Evolutionary conservation across 2,113 vertebrate genomes (phyloP).

Genomic region (Menura novaehollandiae): DNA sequence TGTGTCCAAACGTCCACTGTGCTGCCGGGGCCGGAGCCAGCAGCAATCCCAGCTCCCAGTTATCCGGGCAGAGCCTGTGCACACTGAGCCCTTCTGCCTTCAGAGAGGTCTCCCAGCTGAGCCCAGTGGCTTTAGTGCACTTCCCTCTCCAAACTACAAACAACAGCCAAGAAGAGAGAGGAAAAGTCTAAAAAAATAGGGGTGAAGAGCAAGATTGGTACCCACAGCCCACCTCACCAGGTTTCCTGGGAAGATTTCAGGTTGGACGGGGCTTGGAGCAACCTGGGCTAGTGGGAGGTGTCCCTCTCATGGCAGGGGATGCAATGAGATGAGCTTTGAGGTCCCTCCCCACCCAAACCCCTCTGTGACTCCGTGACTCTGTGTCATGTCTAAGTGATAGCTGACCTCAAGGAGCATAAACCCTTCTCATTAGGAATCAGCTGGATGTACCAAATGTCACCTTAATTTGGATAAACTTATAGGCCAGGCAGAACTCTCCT

Average conservation of each 20-base stretch:
- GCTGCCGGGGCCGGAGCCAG: accelerated
- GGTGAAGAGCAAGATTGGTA: background rate
- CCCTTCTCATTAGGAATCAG: background rate
- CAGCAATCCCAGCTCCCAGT: accelerated
- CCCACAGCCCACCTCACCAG: background rate
- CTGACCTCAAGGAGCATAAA: background rate
- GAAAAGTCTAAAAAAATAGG: background rate
- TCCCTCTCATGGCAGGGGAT: background rate
- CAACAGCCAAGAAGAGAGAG: background rate
- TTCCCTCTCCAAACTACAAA: background rate
- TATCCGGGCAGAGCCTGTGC: accelerated
- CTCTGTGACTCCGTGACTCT: background rate
- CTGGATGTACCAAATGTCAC: background rate
- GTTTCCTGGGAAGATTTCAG: background rate
- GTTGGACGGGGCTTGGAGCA: background rate
- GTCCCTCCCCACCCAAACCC: background rate
- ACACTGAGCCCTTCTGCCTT: background rate
- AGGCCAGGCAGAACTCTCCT: background rate
- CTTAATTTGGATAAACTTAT: background rate
- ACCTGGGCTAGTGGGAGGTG: background rate
- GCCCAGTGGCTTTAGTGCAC: accelerated
- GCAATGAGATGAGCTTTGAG: background rate
- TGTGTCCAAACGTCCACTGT: accelerated
- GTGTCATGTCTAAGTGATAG: background rate
- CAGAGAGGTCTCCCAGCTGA: background rate